Conservation (phyloP, 2,797 vertebrate species). For the Sardinella longiceps region DNA sequence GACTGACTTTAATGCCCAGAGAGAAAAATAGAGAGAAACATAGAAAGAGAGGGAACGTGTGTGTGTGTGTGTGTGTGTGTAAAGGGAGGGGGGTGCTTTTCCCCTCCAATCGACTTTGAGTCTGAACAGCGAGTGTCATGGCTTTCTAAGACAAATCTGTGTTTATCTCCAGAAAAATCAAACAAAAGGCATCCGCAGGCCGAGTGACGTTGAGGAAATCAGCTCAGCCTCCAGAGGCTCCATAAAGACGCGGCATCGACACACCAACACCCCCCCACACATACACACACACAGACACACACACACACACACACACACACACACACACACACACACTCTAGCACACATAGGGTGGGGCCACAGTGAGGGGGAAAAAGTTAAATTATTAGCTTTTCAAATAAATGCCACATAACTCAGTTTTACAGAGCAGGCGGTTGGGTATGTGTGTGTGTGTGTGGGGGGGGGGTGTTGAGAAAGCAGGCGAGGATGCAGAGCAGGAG, state of each 20-base stretch:
- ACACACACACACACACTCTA: constrained; percentile 28
- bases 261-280: constrained; percentile 2
- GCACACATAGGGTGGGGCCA: constrained; percentile 37
- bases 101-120: not conserved
- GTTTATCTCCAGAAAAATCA: not conserved
- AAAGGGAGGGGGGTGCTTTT: not conserved
- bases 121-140: not conserved
- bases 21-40: constrained; percentile 7
- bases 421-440: constrained; percentile 27
- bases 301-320: constrained; percentile 11
- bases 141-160: not conserved
- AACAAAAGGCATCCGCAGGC: not conserved
- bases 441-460: constrained; percentile 55
- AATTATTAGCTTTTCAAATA: constrained; percentile 80
- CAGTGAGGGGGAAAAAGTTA: constrained; percentile 58
- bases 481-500: constrained; percentile 28
- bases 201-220: not conserved
- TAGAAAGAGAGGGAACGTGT: not conserved
- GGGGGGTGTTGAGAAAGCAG: constrained; percentile 40
- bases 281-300: too few species aligned
- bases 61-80: not conserved
- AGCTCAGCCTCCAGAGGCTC: not conserved
- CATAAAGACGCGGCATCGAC: constrained; percentile 41
- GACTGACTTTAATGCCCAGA: not conserved
- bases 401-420: constrained; percentile 76